Percentiles rank a stretch among this genome's conserved stretches.
Conservation (phyloP, 2,113 vertebrate species). For the Phylloscopus whistleri region DNA sequence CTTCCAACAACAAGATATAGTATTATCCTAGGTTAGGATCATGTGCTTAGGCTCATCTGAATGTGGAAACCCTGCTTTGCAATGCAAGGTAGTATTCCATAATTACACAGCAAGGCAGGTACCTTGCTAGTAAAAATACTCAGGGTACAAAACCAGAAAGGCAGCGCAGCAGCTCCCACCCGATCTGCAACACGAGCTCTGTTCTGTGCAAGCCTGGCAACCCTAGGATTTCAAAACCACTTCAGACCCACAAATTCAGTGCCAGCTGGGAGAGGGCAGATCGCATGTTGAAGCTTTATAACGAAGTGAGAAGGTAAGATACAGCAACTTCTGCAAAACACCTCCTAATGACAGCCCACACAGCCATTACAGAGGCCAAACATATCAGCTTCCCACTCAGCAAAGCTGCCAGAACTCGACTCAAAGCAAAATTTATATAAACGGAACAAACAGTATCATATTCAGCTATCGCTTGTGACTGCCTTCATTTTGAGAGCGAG, state of each 20-base stretch:
- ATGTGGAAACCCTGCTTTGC: not conserved
- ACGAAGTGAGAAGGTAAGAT: conserved; percentile 58
- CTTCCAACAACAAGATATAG: not conserved
- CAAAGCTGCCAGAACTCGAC: conserved; percentile 62
- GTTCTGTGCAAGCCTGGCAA: conserved; percentile 1
- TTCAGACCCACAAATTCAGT: conserved; percentile 36
- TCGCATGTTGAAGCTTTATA: conserved; percentile 41
- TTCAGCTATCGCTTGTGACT: conserved; percentile 22
- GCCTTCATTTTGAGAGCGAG: conserved; percentile 29
- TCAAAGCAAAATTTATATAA: conserved; percentile 57
- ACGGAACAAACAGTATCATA: conserved; percentile 54
- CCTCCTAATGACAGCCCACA: conserved; percentile 66
- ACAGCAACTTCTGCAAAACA: conserved; percentile 65
- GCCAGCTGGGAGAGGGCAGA: conserved; percentile 58
- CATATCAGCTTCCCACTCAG: conserved; percentile 67
- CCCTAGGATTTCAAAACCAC: not conserved
- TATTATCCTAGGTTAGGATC: not conserved
- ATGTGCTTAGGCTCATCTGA: not conserved
- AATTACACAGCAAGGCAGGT: not conserved
- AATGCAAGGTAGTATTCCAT: not conserved
- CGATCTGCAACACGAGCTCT: not conserved
- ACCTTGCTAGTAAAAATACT: not conserved
- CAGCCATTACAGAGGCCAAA: conserved; percentile 63
- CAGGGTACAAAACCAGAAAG: not conserved
- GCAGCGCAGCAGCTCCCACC: not conserved